Evolutionary conservation across 2,888 invertebrate species (phyloP).

Genomic region (Philhelius pedissequus): DNA sequence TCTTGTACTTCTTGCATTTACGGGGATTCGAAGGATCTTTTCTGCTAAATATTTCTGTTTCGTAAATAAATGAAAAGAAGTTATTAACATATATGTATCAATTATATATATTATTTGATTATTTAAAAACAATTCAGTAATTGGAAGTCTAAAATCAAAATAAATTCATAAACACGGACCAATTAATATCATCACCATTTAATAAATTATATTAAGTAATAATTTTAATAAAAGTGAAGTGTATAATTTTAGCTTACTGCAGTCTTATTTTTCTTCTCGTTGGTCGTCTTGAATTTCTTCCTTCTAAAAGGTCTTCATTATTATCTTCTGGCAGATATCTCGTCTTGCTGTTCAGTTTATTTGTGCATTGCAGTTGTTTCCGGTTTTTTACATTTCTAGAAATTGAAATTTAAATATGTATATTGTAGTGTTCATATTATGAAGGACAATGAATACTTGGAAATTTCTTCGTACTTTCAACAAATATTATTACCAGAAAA

Average conservation of each 20-base stretch:
- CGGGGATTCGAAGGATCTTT: neutral
- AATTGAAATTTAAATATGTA: too few species aligned
- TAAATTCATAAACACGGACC: conserved; percentile 75
- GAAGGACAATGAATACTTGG: too few species aligned
- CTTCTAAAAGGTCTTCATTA: neutral
- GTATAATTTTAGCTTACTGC: neutral
- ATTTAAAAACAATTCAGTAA: conserved; percentile 19
- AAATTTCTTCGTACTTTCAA: too few species aligned
- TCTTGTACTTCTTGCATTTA: neutral
- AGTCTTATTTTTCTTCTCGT: too few species aligned
- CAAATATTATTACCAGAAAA: too few species aligned
- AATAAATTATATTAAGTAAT: too few species aligned
- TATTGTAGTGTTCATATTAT: too few species aligned
- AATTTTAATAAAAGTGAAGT: neutral
- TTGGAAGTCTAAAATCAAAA: conserved; percentile 70
- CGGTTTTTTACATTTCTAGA: too few species aligned
- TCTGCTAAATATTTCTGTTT: neutral
- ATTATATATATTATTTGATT: neutral
- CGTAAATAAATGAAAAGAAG: neutral
- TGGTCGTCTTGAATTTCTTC: too few species aligned
- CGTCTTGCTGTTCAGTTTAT: too few species aligned
- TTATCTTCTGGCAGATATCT: too few species aligned
- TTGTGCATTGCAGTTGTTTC: too few species aligned
- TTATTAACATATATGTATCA: neutral
- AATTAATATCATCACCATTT: conserved; percentile 69